phyloP scores from a whole-genome alignment of 23 tunicate genomes.

The Corella eumyota region DNA sequence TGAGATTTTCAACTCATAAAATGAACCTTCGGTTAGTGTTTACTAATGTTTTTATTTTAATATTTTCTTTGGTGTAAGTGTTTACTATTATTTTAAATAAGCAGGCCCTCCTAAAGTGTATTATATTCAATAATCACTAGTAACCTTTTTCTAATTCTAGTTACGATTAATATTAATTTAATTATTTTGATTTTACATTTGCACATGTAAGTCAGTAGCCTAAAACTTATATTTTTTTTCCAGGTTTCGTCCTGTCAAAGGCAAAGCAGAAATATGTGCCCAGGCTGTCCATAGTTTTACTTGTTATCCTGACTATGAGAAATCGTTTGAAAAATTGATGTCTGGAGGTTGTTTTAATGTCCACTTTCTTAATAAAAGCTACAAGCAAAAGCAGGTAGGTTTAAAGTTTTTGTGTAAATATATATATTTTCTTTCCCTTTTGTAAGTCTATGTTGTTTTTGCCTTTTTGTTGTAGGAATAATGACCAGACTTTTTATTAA shows the following conservation, averaged over 20 bases:
- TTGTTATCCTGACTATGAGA: constrained; percentile 28
- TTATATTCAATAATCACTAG: background rate
- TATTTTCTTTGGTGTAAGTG: background rate
- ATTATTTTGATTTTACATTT: background rate
- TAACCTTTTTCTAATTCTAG: background rate
- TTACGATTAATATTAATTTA: too few species aligned
- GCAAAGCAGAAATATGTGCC: constrained; percentile 16
- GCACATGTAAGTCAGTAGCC: background rate
- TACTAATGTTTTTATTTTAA: background rate
- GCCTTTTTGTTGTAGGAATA: too few species aligned
- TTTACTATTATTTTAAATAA: background rate
- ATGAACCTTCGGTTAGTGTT: constrained; percentile 53
- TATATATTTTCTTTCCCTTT: too few species aligned
- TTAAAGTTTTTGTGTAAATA: too few species aligned
- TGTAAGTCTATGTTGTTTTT: too few species aligned
- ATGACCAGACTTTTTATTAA: too few species aligned
- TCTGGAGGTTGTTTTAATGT: constrained; percentile 35
- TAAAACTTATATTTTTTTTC: background rate
- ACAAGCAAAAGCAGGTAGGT: constrained; percentile 53
- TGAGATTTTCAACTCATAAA: constrained; percentile 65
- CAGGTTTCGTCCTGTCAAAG: constrained; percentile 61
- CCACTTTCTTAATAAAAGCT: constrained; percentile 29
- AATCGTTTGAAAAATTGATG: constrained; percentile 15
- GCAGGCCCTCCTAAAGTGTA: background rate
- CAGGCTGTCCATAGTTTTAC: constrained; percentile 30